These are phyloP conservation scores for Caerostris extrusa DNA, from an alignment of 1,140 invertebrate species.

Conservation along the genomic window DNA sequence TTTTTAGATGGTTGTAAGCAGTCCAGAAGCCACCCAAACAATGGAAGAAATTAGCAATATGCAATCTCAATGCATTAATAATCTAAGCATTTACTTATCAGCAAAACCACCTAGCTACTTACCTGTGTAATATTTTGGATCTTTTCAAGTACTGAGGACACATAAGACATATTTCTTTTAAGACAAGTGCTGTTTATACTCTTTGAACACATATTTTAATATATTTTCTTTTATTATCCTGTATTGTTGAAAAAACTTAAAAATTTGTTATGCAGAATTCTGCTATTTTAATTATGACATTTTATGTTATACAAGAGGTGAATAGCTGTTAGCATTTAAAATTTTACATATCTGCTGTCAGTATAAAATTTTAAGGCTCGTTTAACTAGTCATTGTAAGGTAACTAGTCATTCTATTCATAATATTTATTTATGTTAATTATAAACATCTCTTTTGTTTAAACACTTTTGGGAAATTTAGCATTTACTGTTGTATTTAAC, in stretches of 20 bases:
- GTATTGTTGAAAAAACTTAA: neutral
- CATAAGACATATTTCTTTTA: neutral
- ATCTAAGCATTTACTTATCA: slow-evolving; percentile 67
- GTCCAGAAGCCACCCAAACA: slow-evolving; percentile 45
- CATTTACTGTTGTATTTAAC: no score
- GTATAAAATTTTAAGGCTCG: neutral
- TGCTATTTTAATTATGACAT: neutral
- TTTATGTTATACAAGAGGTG: neutral
- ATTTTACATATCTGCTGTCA: neutral
- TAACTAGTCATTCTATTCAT: neutral
- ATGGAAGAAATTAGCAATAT: slow-evolving; percentile 71
- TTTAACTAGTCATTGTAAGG: neutral
- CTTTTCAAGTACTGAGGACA: slow-evolving; percentile 4
- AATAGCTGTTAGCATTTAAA: slow-evolving; percentile 42
- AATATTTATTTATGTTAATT: neutral
- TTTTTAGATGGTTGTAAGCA: slow-evolving; percentile 71
- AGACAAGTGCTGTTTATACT: slow-evolving; percentile 53
- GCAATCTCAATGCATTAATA: slow-evolving; percentile 71
- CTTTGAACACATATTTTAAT: slow-evolving; percentile 69
- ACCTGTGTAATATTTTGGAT: neutral
- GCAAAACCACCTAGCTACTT: slow-evolving; percentile 61
- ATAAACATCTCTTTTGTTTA: neutral
- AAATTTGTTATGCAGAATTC: slow-evolving; percentile 4
- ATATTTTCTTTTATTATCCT: slow-evolving; percentile 22
- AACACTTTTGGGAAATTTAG: no score